Evolutionary conservation across 92 coral and sea anemone genomes (phyloP), one percentile per base, ranked within the genome.

Genomic region (Zoanthus gigantus): DNA sequence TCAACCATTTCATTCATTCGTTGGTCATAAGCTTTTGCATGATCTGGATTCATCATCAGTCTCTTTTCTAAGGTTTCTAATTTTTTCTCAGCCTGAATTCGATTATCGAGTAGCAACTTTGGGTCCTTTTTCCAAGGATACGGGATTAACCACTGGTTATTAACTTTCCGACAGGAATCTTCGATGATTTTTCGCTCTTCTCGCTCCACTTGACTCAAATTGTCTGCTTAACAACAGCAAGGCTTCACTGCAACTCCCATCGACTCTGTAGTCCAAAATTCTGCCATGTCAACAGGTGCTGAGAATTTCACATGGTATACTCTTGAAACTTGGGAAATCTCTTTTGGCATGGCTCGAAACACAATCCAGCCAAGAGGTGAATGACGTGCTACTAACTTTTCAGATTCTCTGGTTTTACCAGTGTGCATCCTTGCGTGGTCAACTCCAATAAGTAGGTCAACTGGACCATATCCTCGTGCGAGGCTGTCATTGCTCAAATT

Each of bases 341-440:
- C 79, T 8, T 93, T 90, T 7, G 92, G 76, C 31, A 75, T 10
- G 45, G 91, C 93, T 56, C 97, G 93, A 84, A 88, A 88, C 29
- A 92, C 87, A 29, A 90, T 91, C 96, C 94, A 89, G 11, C 94
- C 91, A 15, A 92, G 82, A 16, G 87, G 94, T 1, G 89, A 69
- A 29, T 82, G 42, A 66, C 91, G 42, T 4, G 92, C 94, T 2
- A 94, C 91, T 8, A 94, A 75, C 30, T 89, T 44, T 8, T 71
- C 92, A 30, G 69, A 74, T 89, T 94, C 83, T 60, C 77, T 93
- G 32, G 87, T 92, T 32, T 72, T 77, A 10, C 94, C 96, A 31
- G 93, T 85, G 83, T 94, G 98, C 74, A 90, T 15, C 82, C 82
- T 77, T 3, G 98, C 91, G 30, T 94, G 94, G 61, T 94, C 92